Base-by-base conservation (phyloP, 2,113 vertebrate species). In the Festucalex cinctus region DNA sequence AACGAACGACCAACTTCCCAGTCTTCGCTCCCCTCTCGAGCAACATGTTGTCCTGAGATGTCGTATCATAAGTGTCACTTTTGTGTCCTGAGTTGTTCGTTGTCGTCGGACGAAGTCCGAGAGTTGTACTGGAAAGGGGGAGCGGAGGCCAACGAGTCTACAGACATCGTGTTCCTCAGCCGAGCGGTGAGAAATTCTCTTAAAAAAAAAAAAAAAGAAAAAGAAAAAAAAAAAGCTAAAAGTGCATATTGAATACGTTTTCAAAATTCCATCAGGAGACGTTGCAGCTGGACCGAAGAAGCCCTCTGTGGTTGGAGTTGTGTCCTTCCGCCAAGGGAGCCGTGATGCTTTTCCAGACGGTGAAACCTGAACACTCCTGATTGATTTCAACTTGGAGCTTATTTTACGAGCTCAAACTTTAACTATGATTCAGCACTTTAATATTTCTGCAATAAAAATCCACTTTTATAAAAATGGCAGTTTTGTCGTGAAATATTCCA, bases 291-390 rank as follows among this genome's bases (percentile, higher is more conserved):
- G 86, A 93, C 56, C 68, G 81, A 62, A 77, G 51, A 37, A 72
- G 86, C 1, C 78, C 88, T 35, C 58, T 94, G 75, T 97, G 95
- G 95, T 74, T 82, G 0, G 93, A 96, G 70, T 77, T 96, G 61
- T 97, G 95, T 70, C 95, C 95, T 0, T 96, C 95, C 1, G 95
- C 94, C 62, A 96, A 96, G 89, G 95, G 95, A 36, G 94, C 94
- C 1, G 65, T 90, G 22, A 76, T 89, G 70, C 90, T 94, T 35
- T 91, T 90, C 81, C 85, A 83, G 53, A 76, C 76, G 0, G 90
- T 92, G 48, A 81, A 73, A 74, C 88, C 90, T 3, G 85, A 89
- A 51, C 22, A 16, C 5, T 28, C 17, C 1, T 32, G 6, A 57
- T 17, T 32, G 7, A 19, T 32, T 17, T 2, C 3, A 32, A 3